A percentile compares a stretch with the other conserved stretches of the same genome.
These are phyloP conservation scores for Trochalopteron elliotii DNA, from an alignment of 2,113 vertebrate species.

Conservation along the genomic window DNA sequence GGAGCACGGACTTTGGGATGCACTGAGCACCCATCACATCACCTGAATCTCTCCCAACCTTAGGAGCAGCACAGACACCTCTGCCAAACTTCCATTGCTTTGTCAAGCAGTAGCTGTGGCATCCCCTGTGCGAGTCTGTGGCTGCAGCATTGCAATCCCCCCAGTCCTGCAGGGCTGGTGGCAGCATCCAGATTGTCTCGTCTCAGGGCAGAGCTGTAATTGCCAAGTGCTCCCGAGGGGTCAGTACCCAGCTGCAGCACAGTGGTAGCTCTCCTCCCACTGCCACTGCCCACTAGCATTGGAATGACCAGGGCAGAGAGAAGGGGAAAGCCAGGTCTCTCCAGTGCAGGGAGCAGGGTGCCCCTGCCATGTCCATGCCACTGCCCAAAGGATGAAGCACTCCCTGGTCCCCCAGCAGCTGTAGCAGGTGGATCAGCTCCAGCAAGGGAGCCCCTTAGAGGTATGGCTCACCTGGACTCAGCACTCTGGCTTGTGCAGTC, in stretches of 20 bases:
- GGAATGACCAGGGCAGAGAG: background rate
- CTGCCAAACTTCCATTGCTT: background rate
- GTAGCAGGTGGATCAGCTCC: accelerated
- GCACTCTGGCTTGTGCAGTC: accelerated
- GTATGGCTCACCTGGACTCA: accelerated
- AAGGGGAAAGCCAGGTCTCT: background rate
- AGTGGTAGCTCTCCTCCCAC: background rate
- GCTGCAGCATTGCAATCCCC: background rate
- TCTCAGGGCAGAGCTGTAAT: background rate
- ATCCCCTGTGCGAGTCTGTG: accelerated
- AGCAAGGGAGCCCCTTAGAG: accelerated
- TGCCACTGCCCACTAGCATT: background rate
- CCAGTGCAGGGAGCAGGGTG: background rate
- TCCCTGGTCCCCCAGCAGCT: background rate
- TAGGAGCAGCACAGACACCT: background rate
- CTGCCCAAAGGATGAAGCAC: accelerated
- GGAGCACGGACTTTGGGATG: background rate
- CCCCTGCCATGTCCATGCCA: accelerated
- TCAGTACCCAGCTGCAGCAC: background rate
- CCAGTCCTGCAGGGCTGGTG: background rate
- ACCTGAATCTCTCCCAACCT: background rate
- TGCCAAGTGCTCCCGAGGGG: background rate
- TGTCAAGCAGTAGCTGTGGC: background rate
- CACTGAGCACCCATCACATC: accelerated
- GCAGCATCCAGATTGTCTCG: background rate